A percentile compares a stretch with the other conserved stretches of the same genome.
phyloP scores from a whole-genome alignment of 2,888 invertebrate species.

The Pemphredon lugubris region DNA sequence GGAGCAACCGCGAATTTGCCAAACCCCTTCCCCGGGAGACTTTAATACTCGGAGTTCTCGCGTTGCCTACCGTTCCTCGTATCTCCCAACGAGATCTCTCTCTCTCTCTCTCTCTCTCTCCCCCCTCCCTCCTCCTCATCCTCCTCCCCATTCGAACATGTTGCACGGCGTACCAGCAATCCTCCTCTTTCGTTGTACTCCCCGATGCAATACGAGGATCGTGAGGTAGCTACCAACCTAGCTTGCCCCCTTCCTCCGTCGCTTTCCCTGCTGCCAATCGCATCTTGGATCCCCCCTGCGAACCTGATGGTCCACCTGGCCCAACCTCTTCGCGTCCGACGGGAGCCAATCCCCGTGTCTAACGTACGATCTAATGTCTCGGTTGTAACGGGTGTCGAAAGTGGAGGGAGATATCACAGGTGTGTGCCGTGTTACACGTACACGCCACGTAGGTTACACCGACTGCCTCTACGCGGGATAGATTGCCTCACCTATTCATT shows the following conservation, averaged over 20 bases:
- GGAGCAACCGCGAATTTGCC: slow-evolving; percentile 17
- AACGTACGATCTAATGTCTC: slow-evolving; percentile 77
- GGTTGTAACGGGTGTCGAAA: slow-evolving; percentile 67
- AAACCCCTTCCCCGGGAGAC: slow-evolving; percentile 6
- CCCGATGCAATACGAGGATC: slow-evolving; percentile 37
- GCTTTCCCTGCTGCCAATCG: slow-evolving; percentile 63
- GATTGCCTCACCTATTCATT: neutral
- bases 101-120: too few relatives aligned
- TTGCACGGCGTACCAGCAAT: slow-evolving; percentile 23
- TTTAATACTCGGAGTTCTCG: neutral
- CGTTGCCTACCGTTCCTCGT: slow-evolving; percentile 15
- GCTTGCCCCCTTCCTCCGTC: slow-evolving; percentile 49
- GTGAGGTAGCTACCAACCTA: slow-evolving; percentile 39
- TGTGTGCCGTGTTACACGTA: slow-evolving; percentile 19
- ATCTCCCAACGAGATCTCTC: slow-evolving; percentile 19
- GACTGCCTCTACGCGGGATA: neutral
- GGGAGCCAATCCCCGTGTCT: slow-evolving; percentile 78
- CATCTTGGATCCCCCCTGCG: slow-evolving; percentile 68
- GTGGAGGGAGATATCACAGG: slow-evolving; percentile 58
- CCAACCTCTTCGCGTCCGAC: slow-evolving; percentile 76
- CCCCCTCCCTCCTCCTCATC: slow-evolving; percentile 17
- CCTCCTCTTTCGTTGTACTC: slow-evolving; percentile 45
- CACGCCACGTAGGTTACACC: slow-evolving; percentile 1
- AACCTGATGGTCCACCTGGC: slow-evolving; percentile 73
- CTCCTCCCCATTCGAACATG: slow-evolving; percentile 29